A percentile compares a stretch with the other conserved stretches of the same genome.
Evolutionary conservation across 2,113 vertebrate genomes (phyloP).

Genomic region (Phocoena phocoena): DNA sequence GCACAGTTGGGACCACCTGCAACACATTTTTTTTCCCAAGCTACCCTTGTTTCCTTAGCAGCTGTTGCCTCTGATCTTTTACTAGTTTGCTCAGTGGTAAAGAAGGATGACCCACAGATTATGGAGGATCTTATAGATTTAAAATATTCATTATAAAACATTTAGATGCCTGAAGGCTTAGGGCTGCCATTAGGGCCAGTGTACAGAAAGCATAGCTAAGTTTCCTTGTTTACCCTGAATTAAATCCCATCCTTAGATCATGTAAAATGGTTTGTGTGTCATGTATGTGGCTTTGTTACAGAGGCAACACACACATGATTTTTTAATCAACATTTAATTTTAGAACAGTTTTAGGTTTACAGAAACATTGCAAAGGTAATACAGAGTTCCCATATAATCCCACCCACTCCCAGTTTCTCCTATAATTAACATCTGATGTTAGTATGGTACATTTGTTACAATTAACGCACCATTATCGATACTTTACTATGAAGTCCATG

Average conservation of each 20-base stretch:
- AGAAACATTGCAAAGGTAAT: not conserved
- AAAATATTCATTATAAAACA: not conserved
- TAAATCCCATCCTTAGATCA: not conserved
- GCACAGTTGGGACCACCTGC: not conserved
- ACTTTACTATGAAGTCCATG: not conserved
- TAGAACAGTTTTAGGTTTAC: not conserved
- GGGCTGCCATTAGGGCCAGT: not conserved
- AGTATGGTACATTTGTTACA: not conserved
- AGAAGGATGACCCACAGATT: not conserved
- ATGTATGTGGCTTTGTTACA: not conserved
- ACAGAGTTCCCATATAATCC: not conserved
- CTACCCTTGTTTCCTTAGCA: not conserved
- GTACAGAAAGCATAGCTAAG: not conserved
- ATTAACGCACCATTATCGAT: not conserved
- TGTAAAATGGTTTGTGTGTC: not conserved
- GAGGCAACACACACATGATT: not conserved
- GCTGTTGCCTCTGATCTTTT: conserved; percentile 12
- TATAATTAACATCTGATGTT: not conserved
- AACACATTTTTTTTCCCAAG: not conserved
- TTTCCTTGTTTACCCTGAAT: not conserved
- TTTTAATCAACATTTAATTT: not conserved
- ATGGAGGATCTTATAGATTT: not conserved
- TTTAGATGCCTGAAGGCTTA: not conserved
- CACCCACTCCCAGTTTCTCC: not conserved
- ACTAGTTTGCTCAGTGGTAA: not conserved